Conservation (phyloP, 1,140 invertebrate genomes). For the Acromyrmex echinatior region DNA sequence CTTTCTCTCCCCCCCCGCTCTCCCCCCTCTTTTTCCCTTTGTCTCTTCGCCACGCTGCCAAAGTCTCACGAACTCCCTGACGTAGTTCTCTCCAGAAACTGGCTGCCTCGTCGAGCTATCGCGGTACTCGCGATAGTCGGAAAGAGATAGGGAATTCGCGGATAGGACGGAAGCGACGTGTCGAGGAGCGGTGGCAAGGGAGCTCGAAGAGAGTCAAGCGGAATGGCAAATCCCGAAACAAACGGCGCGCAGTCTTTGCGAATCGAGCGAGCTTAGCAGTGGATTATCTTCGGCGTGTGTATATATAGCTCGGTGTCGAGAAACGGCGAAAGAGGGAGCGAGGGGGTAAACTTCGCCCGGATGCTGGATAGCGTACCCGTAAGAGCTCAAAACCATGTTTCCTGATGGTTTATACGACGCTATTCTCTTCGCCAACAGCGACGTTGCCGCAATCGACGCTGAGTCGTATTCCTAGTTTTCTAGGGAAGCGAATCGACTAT, state of each 20-base stretch:
- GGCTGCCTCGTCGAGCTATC: conserved; percentile 51
- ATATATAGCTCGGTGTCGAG: conserved; percentile 59
- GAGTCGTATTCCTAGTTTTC: conserved; percentile 4
- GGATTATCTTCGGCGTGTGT: conserved; percentile 74
- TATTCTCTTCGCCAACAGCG: neutral
- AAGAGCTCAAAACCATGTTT: conserved; percentile 66
- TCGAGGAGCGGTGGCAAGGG: conserved; percentile 33
- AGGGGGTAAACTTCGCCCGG: conserved; percentile 23
- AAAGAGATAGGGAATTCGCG: conserved; percentile 46
- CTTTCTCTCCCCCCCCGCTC: neutral
- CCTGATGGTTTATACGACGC: conserved; percentile 54
- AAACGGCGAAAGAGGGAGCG: neutral
- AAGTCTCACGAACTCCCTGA: conserved; percentile 53
- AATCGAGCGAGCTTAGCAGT: conserved; percentile 75
- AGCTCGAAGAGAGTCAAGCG: conserved; percentile 68
- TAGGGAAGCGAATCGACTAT: conserved; percentile 18
- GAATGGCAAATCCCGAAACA: conserved; percentile 78
- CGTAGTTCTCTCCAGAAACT: conserved; percentile 61
- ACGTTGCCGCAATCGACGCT: conserved; percentile 15
- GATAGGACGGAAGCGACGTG: conserved; percentile 39
- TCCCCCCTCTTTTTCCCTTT: conserved; percentile 32
- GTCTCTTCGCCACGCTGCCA: conserved; percentile 38
- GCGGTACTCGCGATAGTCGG: conserved; percentile 50
- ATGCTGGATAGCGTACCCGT: conserved; percentile 59
- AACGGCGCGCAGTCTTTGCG: conserved; percentile 75